Evolutionary conservation across 2,888 invertebrate species (phyloP), one percentile per base, ranked within the genome.

Genomic region (Melolontha melolontha): DNA sequence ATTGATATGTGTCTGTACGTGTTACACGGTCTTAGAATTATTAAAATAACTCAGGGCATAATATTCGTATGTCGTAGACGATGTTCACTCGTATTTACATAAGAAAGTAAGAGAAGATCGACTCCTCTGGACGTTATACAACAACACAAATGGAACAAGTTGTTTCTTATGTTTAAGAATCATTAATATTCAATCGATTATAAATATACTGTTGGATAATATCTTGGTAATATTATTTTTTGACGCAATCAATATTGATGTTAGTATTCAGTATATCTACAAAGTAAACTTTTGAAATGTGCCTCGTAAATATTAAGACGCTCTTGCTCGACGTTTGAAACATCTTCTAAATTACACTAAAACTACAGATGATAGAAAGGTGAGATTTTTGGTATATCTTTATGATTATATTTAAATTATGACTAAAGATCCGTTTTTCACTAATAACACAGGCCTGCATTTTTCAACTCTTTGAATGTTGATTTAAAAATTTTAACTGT

Each of bases 161-260:
- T 41, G 41, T 41, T 34, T 34, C 4, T 34, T 34, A 6, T 42
- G 59, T 59, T 59, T 41, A 27, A 34, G 44, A 27, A 55, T 49
- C 69, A 69, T 72, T 70, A 72, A 70, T 72, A 70, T 70, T 72
- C 69, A 66, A 70, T 71, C 68, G 67, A 69, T 70, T 65, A 63
- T 64, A 67, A 70, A 70, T 63, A 66, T 65, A 70, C 67, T 55
- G 52, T 55, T 67, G 69, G 47, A 57, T 10, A 41, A 34, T 34
- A 34, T 34, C 8, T 1, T 57, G 57, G 14, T 47, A 62, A 49
- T 62, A 47, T 12, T 29, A 47, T 49, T 29, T 29, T 10, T 16
- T 14, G 34, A 16, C 47, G 39, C 34, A 47, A 47, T 62, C 59
- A 47, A 62, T 62, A 62, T 62, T n/a, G 7, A 34, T 17, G 59